phyloP scores from a whole-genome alignment of 2,113 vertebrate species.

The Carassius carassius region DNA sequence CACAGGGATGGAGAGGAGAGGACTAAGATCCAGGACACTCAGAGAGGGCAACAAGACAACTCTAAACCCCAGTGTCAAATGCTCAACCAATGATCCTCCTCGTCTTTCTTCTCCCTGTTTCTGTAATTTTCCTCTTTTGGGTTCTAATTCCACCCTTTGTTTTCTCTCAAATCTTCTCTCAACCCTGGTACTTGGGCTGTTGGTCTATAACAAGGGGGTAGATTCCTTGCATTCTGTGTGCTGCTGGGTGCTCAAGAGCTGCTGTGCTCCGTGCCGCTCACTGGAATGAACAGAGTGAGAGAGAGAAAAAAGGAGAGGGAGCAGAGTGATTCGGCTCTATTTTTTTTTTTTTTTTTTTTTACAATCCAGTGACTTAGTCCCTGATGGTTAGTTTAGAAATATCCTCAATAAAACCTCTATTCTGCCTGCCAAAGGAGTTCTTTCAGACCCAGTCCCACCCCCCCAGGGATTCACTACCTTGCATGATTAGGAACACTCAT shows the following conservation, averaged over 20 bases:
- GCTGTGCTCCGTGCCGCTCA: slow-evolving; percentile 68
- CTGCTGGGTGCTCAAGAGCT: slow-evolving; percentile 63
- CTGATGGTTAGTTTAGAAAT: slow-evolving; percentile 83
- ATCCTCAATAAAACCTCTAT: slow-evolving; percentile 87
- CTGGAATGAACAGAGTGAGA: slow-evolving; percentile 67
- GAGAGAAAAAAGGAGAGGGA: slow-evolving; percentile 62
- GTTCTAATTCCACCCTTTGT: slow-evolving; percentile 43
- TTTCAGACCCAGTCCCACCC: slow-evolving; percentile 79
- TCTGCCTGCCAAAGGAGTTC: slow-evolving; percentile 83
- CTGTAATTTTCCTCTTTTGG: slow-evolving; percentile 14
- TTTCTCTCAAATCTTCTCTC: slow-evolving; percentile 56
- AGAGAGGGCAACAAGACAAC: slow-evolving; percentile 55
- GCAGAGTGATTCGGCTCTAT: slow-evolving; percentile 71
- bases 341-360: slow-evolving; percentile 64
- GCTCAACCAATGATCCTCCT: slow-evolving; percentile 37
- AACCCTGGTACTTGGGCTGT: slow-evolving; percentile 66
- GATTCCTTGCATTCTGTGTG: slow-evolving; percentile 78
- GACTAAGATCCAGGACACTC: slow-evolving; percentile 8
- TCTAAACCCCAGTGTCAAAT: slow-evolving; percentile 49
- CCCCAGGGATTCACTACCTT: slow-evolving; percentile 80
- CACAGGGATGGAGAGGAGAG: slow-evolving; percentile 58
- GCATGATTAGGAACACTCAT: slow-evolving; percentile 76
- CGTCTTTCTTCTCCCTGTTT: slow-evolving; percentile 53
- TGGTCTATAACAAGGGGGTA: slow-evolving; percentile 68
- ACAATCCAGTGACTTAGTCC: slow-evolving; percentile 82